These are phyloP conservation scores for Vultur gryphus DNA, from an alignment of 2,797 vertebrate species.

Conservation along the genomic window DNA sequence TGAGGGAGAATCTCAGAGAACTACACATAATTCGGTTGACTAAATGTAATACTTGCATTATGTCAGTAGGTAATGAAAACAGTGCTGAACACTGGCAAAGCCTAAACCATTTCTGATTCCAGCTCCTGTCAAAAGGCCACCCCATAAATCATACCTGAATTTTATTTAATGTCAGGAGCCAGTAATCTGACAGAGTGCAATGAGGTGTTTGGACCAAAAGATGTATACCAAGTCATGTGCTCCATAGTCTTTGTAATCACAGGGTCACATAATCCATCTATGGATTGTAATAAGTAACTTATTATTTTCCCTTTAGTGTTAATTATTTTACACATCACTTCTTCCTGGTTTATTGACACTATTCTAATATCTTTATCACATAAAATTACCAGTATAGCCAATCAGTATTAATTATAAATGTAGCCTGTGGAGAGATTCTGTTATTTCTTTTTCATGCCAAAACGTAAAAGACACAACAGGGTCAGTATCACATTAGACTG, in stretches of 20 bases:
- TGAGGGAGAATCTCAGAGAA: conserved; percentile 64
- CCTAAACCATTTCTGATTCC: conserved; percentile 69
- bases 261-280: conserved; percentile 79
- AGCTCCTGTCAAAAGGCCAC: conserved; percentile 72
- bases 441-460: conserved; percentile 11
- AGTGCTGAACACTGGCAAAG: conserved; percentile 48
- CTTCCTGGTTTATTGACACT: conserved; percentile 60
- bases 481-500: background rate
- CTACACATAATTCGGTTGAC: conserved; percentile 73
- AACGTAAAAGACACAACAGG: background rate
- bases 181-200: conserved; percentile 65
- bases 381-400: conserved; percentile 39
- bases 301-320: conserved; percentile 82
- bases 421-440: background rate
- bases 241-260: conserved; percentile 72
- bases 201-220: conserved; percentile 75
- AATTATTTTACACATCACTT: conserved; percentile 82
- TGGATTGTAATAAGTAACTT: conserved; percentile 90
- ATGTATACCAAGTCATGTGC: conserved; percentile 75
- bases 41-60: conserved; percentile 75
- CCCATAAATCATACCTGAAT: conserved; percentile 75
- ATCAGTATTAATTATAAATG: conserved; percentile 10
- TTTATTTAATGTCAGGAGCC: conserved; percentile 73
- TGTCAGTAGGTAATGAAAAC: conserved; percentile 75
- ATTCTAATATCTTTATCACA: conserved; percentile 58